Percentiles rank a stretch among this genome's conserved stretches.
Conservation (phyloP, 2,888 invertebrate genomes). For the Neria commutata region DNA sequence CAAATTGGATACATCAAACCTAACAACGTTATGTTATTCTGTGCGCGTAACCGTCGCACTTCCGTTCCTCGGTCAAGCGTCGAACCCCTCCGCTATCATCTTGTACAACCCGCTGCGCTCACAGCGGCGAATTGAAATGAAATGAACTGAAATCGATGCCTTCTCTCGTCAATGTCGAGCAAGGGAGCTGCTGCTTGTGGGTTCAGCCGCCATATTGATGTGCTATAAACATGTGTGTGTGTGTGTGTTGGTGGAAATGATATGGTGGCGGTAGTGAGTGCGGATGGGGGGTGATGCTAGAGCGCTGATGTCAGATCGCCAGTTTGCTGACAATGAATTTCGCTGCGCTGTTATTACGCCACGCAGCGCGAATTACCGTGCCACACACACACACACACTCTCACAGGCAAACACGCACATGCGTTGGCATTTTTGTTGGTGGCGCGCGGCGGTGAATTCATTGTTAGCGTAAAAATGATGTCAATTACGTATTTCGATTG, state of each 20-base stretch:
- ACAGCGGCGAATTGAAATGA: constrained; percentile 31
- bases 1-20: constrained; percentile 44
- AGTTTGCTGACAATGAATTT: constrained; percentile 23
- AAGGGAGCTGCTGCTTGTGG: no score
- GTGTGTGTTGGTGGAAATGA: no score
- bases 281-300: not conserved
- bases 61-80: not conserved
- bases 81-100: not conserved
- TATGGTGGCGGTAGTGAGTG: not conserved
- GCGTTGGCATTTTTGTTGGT: not conserved
- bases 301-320: constrained; percentile 17
- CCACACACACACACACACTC: constrained; percentile 1
- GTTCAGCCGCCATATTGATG: no score
- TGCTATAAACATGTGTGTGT: no score
- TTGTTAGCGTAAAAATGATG: constrained; percentile 51
- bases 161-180: not conserved
- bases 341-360: constrained; percentile 7
- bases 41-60: not conserved
- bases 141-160: constrained; percentile 31
- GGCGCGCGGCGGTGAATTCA: constrained; percentile 37
- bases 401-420: not conserved
- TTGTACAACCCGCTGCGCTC: not conserved
- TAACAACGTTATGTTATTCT: constrained; percentile 13
- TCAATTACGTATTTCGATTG: constrained; percentile 48
- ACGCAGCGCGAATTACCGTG: constrained; percentile 41